Base-by-base conservation (phyloP, 1,140 invertebrate genomes). In the Hycleus phaleratus region DNA sequence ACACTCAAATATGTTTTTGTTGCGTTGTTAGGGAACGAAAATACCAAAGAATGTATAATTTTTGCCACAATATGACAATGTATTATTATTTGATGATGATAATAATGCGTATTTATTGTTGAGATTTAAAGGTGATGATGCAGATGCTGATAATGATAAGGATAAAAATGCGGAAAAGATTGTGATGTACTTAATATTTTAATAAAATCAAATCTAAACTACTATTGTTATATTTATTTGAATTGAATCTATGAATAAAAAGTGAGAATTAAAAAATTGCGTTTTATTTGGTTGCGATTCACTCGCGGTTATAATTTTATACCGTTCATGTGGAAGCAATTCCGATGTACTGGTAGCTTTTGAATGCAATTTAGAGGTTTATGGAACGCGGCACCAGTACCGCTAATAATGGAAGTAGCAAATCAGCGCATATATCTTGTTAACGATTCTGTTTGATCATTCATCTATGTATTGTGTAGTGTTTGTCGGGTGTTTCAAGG, bases 181-280 rank as follows among this genome's bases (percentile, higher is more conserved):
- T 67, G 63, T 67, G 65, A 67, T 67, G 65, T 67, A 67, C 65
- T 67, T 67, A 67, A 65, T 67, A 67, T 65, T 67, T 67, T 63
- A 67, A 65, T 64, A 66, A 62, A 55, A 40, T 64, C 57, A 57
- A 65, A 63, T 64, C 64, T 62, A 61, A 59, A 63, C 58, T 54
- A 56, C 53, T 53, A 58, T 47, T 66, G 58, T 39, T 64, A 53
- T 66, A 66, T 66, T 66, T 66, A 54, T 64, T 59, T 46, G 64
- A 53, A 64, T 57, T 45, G 18, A 18, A 18, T 18, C 18, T 18
- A 18, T 12, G 47, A 56, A 59, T 43, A 62, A 54, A 51, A 57
- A 50, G 4, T 38, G 18, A 18, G 18, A 55, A 49, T 51, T n/a
- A 42, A 42, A 42, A 10, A 32, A 32, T 32, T 5, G 4, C 32